Evolutionary conservation across 2,113 vertebrate genomes (phyloP).

Genomic region (Zapornia atra): DNA sequence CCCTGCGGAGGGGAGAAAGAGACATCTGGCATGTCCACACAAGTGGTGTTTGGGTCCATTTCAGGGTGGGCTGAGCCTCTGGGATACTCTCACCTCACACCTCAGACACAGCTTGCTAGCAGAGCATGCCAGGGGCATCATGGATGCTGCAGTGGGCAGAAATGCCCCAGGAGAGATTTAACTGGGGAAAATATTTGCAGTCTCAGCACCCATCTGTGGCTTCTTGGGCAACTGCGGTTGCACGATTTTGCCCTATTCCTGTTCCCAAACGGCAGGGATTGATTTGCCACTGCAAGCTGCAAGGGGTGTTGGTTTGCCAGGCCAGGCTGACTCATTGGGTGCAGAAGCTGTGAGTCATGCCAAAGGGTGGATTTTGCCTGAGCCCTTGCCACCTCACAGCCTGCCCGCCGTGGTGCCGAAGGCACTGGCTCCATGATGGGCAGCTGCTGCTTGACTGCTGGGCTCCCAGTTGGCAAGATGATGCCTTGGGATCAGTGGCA

Average conservation of each 20-base stretch:
- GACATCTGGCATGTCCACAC: accelerated
- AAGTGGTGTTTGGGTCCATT: neutral
- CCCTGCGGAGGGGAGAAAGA: neutral
- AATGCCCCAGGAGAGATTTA: neutral
- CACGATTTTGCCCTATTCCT: neutral
- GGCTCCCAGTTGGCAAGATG: accelerated
- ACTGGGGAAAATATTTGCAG: neutral
- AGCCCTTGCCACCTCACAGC: neutral
- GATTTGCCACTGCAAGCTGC: neutral
- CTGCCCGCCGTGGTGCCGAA: accelerated
- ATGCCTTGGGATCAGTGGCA: neutral
- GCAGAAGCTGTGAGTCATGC: neutral
- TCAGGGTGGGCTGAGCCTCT: neutral
- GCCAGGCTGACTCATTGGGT: neutral
- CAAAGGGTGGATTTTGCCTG: neutral
- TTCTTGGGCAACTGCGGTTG: neutral
- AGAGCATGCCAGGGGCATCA: neutral
- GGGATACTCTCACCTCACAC: neutral
- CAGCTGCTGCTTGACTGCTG: accelerated
- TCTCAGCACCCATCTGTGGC: neutral
- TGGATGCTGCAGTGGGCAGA: neutral
- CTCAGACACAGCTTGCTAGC: neutral
- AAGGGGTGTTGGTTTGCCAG: neutral
- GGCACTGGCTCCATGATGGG: accelerated
- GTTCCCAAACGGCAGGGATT: neutral